Percentiles rank a stretch among this genome's conserved stretches.
Evolutionary conservation across 1,140 invertebrate genomes (phyloP).

Genomic region (Calephelis nemesis): DNA sequence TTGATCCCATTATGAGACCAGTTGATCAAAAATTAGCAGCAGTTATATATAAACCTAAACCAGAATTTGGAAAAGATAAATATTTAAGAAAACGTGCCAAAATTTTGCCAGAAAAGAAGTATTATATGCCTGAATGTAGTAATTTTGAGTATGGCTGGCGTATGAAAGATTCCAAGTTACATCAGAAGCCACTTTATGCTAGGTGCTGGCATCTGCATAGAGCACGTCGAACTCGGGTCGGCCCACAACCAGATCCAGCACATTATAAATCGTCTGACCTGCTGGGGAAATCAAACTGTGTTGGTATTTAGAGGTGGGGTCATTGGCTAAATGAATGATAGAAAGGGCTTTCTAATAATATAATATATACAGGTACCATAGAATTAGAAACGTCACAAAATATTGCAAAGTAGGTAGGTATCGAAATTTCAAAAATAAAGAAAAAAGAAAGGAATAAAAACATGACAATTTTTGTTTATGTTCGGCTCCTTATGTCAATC

Average conservation of each 20-base stretch:
- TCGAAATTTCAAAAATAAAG: too few species aligned
- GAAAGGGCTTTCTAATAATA: too few species aligned
- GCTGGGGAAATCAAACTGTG: constrained; percentile 40
- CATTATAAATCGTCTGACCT: constrained; percentile 51
- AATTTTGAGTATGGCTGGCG: constrained; percentile 58
- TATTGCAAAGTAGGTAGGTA: too few species aligned
- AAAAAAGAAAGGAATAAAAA: too few species aligned
- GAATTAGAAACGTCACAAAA: too few species aligned
- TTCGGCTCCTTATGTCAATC: too few species aligned
- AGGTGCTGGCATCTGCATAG: constrained; percentile 48
- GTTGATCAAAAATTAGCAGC: constrained; percentile 42
- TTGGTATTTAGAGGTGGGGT: constrained; percentile 38
- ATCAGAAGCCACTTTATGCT: constrained; percentile 39
- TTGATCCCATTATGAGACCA: constrained; percentile 56
- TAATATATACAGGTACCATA: too few species aligned
- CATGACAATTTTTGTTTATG: too few species aligned
- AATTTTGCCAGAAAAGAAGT: constrained; percentile 49
- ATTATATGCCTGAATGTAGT: constrained; percentile 51
- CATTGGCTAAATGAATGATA: too few species aligned
- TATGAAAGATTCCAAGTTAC: constrained; percentile 44
- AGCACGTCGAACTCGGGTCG: constrained; percentile 46
- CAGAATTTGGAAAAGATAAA: constrained; percentile 43
- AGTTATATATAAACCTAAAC: constrained; percentile 54
- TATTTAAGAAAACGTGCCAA: constrained; percentile 47
- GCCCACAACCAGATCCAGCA: constrained; percentile 52